These are phyloP conservation scores for Eurystomus gularis DNA, from an alignment of 2,113 vertebrate genomes.

Conservation along the genomic window DNA sequence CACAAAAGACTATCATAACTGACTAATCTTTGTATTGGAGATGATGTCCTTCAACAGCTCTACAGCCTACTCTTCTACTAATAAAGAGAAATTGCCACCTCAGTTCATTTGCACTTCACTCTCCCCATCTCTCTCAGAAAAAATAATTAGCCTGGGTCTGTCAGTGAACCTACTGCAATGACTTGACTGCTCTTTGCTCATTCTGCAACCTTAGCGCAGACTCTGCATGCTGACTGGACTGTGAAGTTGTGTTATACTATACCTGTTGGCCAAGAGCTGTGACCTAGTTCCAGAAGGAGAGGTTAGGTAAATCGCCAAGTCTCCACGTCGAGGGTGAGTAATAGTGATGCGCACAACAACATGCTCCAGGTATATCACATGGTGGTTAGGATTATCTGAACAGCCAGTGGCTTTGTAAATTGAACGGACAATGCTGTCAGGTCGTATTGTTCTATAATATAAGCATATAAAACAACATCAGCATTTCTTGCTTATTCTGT, in stretches of 20 bases:
- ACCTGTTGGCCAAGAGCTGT: constrained; percentile 98
- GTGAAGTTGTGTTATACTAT: background rate
- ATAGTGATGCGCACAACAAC: constrained; percentile 96
- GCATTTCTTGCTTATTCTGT: background rate
- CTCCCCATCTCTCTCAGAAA: background rate
- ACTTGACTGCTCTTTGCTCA: background rate
- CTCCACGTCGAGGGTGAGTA: constrained; percentile 93
- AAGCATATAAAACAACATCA: background rate
- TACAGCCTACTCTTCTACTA: background rate
- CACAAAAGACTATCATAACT: background rate
- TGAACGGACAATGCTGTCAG: constrained; percentile 91
- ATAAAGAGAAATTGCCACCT: background rate
- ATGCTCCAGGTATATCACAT: constrained; percentile 96
- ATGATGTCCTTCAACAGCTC: background rate
- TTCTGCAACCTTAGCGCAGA: background rate
- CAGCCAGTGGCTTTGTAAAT: constrained; percentile 98
- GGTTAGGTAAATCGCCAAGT: constrained; percentile 96
- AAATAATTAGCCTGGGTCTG: background rate
- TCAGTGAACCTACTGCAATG: background rate
- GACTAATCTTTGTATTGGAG: background rate
- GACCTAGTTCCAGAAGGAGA: constrained; percentile 98
- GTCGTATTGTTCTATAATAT: constrained; percentile 89
- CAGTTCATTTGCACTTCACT: background rate
- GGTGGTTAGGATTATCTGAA: constrained; percentile 90
- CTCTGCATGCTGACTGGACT: background rate